Evolutionary conservation across 2,888 invertebrate species (phyloP).

Genomic region (Formica aserva): DNA sequence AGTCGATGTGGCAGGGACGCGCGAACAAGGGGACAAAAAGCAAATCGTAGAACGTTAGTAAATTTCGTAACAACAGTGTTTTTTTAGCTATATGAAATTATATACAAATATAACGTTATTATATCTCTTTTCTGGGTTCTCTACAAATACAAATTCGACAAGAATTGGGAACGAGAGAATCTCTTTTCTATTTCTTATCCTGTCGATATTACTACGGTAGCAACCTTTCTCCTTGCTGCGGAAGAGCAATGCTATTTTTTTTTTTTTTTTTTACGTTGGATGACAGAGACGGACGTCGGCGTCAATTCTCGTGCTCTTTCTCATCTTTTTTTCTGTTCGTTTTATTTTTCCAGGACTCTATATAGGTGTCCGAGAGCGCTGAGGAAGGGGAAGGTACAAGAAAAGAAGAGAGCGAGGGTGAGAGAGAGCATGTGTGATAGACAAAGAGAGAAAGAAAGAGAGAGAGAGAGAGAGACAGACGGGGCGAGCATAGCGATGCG

Average conservation of each 20-base stretch:
- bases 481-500: constrained; percentile 80
- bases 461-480: constrained; percentile 49
- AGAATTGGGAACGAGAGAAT: constrained; percentile 39
- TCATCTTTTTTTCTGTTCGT: constrained; percentile 59
- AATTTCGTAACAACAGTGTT: constrained; percentile 73
- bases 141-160: constrained; percentile 26
- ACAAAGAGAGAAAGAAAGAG: constrained; percentile 36
- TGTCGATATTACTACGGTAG: constrained; percentile 43
- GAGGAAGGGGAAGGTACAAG: constrained; percentile 60
- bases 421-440: constrained; percentile 43
- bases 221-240: constrained; percentile 57
- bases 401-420: constrained; percentile 59
- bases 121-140: constrained; percentile 23
- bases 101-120: constrained; percentile 26
- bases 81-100: constrained; percentile 38
- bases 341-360: constrained; percentile 64
- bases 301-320: constrained; percentile 74
- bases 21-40: constrained; percentile 85
- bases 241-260: constrained; percentile 50
- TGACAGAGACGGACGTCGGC: constrained; percentile 60
- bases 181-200: constrained; percentile 41
- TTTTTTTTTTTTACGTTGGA: constrained; percentile 35
- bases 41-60: constrained; percentile 84
- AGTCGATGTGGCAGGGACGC: constrained; percentile 85
- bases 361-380: constrained; percentile 70